phyloP scores from a whole-genome alignment of 2,888 invertebrate species.

The Hydroisotoma schaefferi region DNA sequence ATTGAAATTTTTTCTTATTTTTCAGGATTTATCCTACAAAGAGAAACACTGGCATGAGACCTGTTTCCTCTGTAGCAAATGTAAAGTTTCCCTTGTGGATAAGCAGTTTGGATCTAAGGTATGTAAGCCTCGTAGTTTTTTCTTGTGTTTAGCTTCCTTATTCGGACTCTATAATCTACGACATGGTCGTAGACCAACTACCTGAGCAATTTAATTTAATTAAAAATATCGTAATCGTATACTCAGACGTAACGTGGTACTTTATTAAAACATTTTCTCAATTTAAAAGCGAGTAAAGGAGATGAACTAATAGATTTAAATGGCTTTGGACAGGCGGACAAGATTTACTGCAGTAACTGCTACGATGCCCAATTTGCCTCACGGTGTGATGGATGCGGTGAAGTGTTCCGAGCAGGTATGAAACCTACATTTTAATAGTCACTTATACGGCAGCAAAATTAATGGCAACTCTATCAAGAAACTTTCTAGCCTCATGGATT shows the following conservation, averaged over 20 bases:
- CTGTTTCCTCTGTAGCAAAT: slow-evolving; percentile 95
- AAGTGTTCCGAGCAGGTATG: slow-evolving; percentile 96
- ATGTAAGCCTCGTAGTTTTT: slow-evolving; percentile 6
- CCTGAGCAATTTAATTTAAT: too few species aligned
- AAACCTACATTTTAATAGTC: not conserved
- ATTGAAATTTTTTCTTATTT: slow-evolving; percentile 2
- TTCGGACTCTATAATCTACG: too few species aligned
- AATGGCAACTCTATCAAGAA: too few species aligned
- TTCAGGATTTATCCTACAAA: slow-evolving; percentile 98
- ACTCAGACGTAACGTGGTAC: not conserved
- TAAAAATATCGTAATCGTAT: too few species aligned
- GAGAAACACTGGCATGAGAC: slow-evolving; percentile 99
- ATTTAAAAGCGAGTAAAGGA: too few species aligned
- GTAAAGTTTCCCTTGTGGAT: slow-evolving; percentile 95
- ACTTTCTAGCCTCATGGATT: too few species aligned
- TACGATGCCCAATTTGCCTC: slow-evolving; percentile 99
- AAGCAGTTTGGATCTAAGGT: slow-evolving; percentile 97
- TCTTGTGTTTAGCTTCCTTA: too few species aligned
- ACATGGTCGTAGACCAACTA: too few species aligned
- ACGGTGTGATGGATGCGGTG: slow-evolving; percentile 97
- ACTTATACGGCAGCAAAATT: not conserved
- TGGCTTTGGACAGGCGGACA: slow-evolving; percentile 79
- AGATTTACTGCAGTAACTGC: slow-evolving; percentile 98
- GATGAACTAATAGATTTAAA: too few species aligned
- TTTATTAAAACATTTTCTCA: too few species aligned